Conservation (phyloP, 2,888 invertebrate genomes). For the Hydriomena furcata region DNA sequence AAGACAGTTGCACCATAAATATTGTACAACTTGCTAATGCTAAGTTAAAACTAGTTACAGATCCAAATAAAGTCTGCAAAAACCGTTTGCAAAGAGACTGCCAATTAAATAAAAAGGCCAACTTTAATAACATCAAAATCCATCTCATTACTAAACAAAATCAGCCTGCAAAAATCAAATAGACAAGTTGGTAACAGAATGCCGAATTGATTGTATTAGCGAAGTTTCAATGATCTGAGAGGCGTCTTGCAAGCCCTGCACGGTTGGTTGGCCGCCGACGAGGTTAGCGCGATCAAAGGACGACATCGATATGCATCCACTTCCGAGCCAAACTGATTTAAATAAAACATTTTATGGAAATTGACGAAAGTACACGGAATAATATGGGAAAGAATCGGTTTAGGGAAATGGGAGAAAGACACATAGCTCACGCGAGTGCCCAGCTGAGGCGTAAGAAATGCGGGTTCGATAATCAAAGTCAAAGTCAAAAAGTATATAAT, state of each 20-base stretch:
- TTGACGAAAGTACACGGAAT: constrained; percentile 16
- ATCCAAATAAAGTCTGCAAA: too few relatives aligned
- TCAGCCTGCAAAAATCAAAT: constrained; percentile 31
- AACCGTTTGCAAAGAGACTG: too few relatives aligned
- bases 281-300: constrained; percentile 39
- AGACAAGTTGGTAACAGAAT: constrained; percentile 32
- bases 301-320: constrained; percentile 28
- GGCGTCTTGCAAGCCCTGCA: constrained; percentile 30
- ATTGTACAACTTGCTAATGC: too few relatives aligned
- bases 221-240: constrained; percentile 31
- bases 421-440: too few relatives aligned
- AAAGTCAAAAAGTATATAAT: too few relatives aligned
- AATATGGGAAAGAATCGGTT: constrained; percentile 3
- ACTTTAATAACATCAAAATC: constrained; percentile 14
- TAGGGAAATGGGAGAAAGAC: neutral
- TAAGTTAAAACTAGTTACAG: too few relatives aligned
- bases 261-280: constrained; percentile 39
- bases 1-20: too few relatives aligned
- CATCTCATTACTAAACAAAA: constrained; percentile 19
- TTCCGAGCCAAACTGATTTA: constrained; percentile 43
- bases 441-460: too few relatives aligned
- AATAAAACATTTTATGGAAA: constrained; percentile 47
- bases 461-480: too few relatives aligned
- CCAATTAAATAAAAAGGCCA: neutral
- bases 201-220: constrained; percentile 28